Conservation (phyloP, 1,140 invertebrate genomes). For the Nilaparvata lugens region DNA sequence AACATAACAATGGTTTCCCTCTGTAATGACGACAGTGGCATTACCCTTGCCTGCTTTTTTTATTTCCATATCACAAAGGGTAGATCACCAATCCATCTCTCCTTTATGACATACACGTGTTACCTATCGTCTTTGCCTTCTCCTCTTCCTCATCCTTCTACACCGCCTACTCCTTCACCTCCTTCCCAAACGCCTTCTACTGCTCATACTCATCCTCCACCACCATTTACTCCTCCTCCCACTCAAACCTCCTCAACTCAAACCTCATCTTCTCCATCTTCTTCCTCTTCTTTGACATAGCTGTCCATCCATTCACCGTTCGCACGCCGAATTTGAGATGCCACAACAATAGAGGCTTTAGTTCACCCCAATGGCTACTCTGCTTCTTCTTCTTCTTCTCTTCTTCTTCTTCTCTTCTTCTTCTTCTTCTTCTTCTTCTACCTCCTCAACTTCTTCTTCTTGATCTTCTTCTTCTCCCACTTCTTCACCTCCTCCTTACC, state of each 20-base stretch:
- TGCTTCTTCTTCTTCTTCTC: slow-evolving; percentile 7
- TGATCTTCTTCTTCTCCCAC: too few relatives aligned
- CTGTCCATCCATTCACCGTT: not conserved
- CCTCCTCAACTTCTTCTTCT: not conserved
- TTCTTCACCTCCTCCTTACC: not conserved
- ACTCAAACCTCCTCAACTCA: not conserved
- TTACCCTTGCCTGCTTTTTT: too few relatives aligned
- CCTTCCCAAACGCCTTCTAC: too few relatives aligned
- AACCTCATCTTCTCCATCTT: not conserved
- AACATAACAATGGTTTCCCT: slow-evolving; percentile 8
- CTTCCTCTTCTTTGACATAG: not conserved
- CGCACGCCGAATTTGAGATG: too few relatives aligned
- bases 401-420: slow-evolving; percentile 21
- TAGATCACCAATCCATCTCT: not conserved
- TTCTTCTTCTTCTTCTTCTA: slow-evolving; percentile 17
- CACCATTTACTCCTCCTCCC: not conserved
- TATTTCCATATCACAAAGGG: not conserved
- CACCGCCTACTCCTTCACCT: too few relatives aligned
- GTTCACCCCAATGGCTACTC: not conserved
- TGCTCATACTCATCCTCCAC: too few relatives aligned
- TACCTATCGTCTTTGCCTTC: not conserved
- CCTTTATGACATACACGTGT: not conserved
- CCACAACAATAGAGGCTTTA: too few relatives aligned
- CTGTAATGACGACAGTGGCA: not conserved
- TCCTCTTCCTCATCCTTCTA: not conserved